phyloP scores from a whole-genome alignment of 2,113 vertebrate genomes.

The Excalfactoria chinensis region DNA sequence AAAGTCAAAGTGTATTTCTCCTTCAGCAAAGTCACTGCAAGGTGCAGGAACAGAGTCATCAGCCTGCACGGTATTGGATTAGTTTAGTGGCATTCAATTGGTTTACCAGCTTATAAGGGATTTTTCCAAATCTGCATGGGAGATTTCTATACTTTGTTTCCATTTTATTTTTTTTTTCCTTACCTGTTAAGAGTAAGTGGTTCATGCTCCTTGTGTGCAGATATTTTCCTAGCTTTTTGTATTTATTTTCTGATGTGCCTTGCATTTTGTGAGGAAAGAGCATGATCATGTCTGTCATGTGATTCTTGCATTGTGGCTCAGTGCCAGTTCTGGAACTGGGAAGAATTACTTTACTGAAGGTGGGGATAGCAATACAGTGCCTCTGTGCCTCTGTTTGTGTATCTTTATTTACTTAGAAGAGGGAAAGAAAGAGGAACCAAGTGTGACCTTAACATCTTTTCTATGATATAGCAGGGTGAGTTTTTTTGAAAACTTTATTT shows the following conservation, averaged over 20 bases:
- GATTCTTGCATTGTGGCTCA: not conserved
- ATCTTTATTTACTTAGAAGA: not conserved
- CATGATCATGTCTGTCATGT: not conserved
- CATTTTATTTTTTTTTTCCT: fast-evolving
- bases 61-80: not conserved
- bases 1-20: not conserved
- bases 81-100: not conserved
- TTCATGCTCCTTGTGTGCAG: not conserved
- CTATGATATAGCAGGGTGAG: no score
- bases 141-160: not conserved
- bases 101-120: not conserved
- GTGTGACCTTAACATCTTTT: not conserved
- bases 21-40: not conserved
- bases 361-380: not conserved
- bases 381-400: not conserved
- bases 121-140: not conserved
- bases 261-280: not conserved
- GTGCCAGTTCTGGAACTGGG: not conserved
- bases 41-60: not conserved
- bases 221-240: not conserved
- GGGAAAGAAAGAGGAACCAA: not conserved
- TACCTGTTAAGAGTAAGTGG: not conserved
- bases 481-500: not conserved
- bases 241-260: not conserved
- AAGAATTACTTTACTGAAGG: not conserved